A percentile compares a stretch with the other conserved stretches of the same genome.
phyloP scores from a whole-genome alignment of 2,888 invertebrate species.

The Pristionchus fissidentatus region DNA sequence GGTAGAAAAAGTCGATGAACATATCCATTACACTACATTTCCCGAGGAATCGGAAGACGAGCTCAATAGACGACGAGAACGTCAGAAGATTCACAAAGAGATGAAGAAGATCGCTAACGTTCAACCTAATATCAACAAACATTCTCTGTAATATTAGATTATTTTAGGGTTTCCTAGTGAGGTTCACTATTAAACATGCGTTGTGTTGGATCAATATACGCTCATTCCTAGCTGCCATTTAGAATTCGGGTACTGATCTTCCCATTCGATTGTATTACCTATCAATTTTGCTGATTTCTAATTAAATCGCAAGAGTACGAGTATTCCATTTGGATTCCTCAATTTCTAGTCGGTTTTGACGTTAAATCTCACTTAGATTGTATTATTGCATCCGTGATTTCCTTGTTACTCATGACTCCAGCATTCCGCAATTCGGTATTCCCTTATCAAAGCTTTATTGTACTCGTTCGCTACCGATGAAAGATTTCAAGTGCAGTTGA shows the following conservation, averaged over 20 bases:
- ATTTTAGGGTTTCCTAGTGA: constrained; percentile 21
- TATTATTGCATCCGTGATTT: constrained; percentile 1
- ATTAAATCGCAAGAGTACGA: not conserved
- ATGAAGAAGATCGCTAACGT: not conserved
- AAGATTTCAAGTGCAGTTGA: too few species aligned
- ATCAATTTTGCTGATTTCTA: not conserved
- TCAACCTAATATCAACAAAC: too few species aligned
- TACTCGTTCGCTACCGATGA: too few species aligned
- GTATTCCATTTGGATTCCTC: not conserved
- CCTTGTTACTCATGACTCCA: constrained; percentile 20
- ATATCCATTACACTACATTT: not conserved
- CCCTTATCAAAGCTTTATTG: constrained; percentile 24
- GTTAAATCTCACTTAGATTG: constrained; percentile 10
- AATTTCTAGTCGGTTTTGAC: constrained; percentile 26
- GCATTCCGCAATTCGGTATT: constrained; percentile 30
- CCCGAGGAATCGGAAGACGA: not conserved
- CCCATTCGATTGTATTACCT: not conserved
- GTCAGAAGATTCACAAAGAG: not conserved
- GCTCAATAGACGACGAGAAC: not conserved
- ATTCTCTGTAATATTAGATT: too few species aligned
- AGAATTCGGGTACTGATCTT: not conserved
- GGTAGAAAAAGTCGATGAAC: not conserved
- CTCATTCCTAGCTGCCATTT: not conserved
- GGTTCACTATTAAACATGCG: not conserved
- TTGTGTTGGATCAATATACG: not conserved